Conservation (phyloP, 2,113 vertebrate species). For the Salvator merianae region DNA sequence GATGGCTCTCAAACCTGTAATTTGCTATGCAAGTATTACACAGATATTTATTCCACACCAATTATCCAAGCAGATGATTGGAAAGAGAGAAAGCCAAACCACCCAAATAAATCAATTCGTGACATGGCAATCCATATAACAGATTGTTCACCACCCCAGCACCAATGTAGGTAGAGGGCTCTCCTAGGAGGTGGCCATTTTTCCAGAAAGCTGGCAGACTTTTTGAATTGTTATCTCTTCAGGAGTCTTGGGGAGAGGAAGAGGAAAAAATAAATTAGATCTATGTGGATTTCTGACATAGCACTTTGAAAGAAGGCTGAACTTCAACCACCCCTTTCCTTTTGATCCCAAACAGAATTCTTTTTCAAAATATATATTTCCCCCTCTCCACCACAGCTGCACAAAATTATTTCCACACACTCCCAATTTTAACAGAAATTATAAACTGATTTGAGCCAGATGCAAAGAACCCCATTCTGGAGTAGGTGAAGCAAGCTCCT, state of each 20-base stretch:
- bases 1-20: neutral
- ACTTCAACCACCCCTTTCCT: neutral
- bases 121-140: neutral
- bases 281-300: neutral
- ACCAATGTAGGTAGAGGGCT: neutral
- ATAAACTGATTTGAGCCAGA: neutral
- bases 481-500: neutral
- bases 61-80: neutral
- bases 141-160: neutral
- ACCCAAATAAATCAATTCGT: neutral
- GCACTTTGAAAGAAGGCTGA: neutral
- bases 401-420: conserved; percentile 2
- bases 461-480: neutral
- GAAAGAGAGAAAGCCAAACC: neutral
- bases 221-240: neutral
- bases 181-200: neutral
- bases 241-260: no score
- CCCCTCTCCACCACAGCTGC: neutral
- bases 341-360: neutral
- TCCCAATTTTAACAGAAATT: neutral
- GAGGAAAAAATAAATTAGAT: no score
- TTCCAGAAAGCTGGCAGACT: neutral
- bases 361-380: neutral
- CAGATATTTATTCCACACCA: neutral
- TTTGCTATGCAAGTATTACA: neutral